phyloP scores from a whole-genome alignment of 2,888 invertebrate species.

The Orthosia incerta region DNA sequence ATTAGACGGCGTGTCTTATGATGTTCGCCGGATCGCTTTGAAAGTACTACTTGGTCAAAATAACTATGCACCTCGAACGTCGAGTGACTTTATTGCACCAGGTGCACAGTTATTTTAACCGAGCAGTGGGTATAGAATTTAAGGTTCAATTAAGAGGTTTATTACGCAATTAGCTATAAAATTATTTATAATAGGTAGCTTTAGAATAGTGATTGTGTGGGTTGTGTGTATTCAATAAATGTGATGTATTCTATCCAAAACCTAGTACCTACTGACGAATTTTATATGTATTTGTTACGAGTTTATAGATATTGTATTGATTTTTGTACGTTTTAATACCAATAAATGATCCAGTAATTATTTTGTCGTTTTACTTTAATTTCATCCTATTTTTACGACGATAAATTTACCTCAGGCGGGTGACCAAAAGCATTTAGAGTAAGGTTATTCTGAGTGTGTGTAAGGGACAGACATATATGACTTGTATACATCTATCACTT shows the following conservation, averaged over 20 bases:
- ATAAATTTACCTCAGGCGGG: too few relatives aligned
- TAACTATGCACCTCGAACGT: too few relatives aligned
- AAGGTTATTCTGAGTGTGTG: too few relatives aligned
- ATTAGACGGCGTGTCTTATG: conserved; percentile 6
- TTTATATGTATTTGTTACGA: conserved; percentile 18
- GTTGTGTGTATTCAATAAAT: conserved; percentile 60
- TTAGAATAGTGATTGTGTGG: conserved; percentile 50
- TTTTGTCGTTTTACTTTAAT: conserved; percentile 9
- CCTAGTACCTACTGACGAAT: conserved; percentile 40
- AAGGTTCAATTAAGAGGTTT: conserved; percentile 8
- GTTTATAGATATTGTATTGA: conserved; percentile 36
- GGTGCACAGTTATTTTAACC: too few relatives aligned
- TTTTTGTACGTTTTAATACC: conserved; percentile 64
- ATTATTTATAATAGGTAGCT: conserved; percentile 43
- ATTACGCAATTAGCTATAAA: conserved; percentile 1
- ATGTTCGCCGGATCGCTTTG: not conserved
- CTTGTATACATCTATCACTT: too few relatives aligned
- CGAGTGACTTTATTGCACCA: too few relatives aligned
- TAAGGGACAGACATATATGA: too few relatives aligned
- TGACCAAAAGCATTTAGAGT: too few relatives aligned
- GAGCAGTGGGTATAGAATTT: not conserved
- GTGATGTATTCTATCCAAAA: conserved; percentile 41
- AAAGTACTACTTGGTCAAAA: not conserved
- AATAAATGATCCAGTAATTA: conserved; percentile 53
- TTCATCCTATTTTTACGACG: not conserved